A percentile compares a stretch with the other conserved stretches of the same genome.
Conservation (phyloP, 2,888 invertebrate genomes). For the Spilosoma lubricipeda region DNA sequence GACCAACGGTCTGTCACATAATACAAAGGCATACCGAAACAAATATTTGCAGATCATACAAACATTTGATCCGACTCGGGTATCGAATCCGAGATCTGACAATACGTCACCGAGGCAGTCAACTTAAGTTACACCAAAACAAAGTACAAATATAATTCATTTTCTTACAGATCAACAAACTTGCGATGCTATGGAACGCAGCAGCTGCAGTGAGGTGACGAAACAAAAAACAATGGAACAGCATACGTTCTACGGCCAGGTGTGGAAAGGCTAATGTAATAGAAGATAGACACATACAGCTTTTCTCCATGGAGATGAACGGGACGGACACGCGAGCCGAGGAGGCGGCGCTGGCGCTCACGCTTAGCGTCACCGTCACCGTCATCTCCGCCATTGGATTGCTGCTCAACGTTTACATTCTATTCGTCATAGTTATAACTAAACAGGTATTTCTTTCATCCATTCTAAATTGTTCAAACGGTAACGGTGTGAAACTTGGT, state of each 20-base stretch:
- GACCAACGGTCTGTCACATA: too few species aligned
- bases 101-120: too few species aligned
- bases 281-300: slow-evolving; percentile 61
- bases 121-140: too few species aligned
- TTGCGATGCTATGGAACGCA: slow-evolving; percentile 79
- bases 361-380: slow-evolving; percentile 89
- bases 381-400: slow-evolving; percentile 90
- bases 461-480: too few species aligned
- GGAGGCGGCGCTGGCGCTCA: slow-evolving; percentile 88
- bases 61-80: too few species aligned
- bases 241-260: slow-evolving; percentile 41
- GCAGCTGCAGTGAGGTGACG: slow-evolving; percentile 81
- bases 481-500: too few species aligned
- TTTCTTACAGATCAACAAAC: slow-evolving; percentile 60
- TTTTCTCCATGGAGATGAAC: slow-evolving; percentile 75
- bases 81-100: too few species aligned
- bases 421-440: slow-evolving; percentile 90
- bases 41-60: too few species aligned
- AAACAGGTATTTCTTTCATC: too few species aligned
- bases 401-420: slow-evolving; percentile 90
- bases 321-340: slow-evolving; percentile 77
- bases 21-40: too few species aligned
- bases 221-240: slow-evolving; percentile 50
- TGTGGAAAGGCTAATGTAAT: slow-evolving; percentile 64
- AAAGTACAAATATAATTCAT: too few species aligned